Evolutionary conservation across 2,888 invertebrate species (phyloP).

Genomic region (Catocala fraxini): DNA sequence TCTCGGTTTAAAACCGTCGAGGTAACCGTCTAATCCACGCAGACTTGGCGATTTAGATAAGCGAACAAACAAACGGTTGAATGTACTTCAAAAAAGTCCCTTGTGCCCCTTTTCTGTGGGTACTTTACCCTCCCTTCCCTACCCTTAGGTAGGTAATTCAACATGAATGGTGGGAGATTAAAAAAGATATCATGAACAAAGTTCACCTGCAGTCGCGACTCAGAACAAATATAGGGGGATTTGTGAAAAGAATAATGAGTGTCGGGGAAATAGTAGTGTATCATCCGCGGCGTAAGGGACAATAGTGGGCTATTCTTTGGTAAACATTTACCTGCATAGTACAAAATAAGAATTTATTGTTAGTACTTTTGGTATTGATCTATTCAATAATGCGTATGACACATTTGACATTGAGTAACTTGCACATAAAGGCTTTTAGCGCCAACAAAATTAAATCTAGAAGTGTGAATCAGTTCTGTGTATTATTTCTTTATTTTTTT

Average conservation of each 20-base stretch:
- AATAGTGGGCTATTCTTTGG: no score
- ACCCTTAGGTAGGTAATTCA: slow-evolving; percentile 45
- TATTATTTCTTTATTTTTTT: no score
- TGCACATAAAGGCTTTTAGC: background rate
- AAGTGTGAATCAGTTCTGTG: no score
- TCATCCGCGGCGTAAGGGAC: slow-evolving; percentile 1
- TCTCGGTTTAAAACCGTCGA: slow-evolving; percentile 5
- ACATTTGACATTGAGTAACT: no score
- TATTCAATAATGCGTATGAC: no score
- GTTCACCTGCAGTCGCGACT: slow-evolving; percentile 48
- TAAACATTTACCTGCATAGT: no score
- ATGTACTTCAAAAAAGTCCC: slow-evolving; percentile 34
- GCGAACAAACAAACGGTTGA: slow-evolving; percentile 31
- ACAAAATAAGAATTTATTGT: no score
- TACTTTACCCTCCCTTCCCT: slow-evolving; percentile 14
- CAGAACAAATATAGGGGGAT: slow-evolving; percentile 42
- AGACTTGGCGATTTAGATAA: slow-evolving; percentile 47
- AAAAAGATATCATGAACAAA: slow-evolving; percentile 56
- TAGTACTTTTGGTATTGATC: no score
- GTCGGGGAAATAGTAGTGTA: slow-evolving; percentile 17
- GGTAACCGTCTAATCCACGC: slow-evolving; percentile 34
- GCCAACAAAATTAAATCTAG: no score
- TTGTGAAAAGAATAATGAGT: slow-evolving; percentile 49
- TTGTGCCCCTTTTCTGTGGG: slow-evolving; percentile 20
- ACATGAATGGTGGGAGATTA: slow-evolving; percentile 53